Percentiles rank a stretch among this genome's conserved stretches.
phyloP scores from a whole-genome alignment of 2,888 invertebrate genomes.

The Rhyacophila evoluta region DNA sequence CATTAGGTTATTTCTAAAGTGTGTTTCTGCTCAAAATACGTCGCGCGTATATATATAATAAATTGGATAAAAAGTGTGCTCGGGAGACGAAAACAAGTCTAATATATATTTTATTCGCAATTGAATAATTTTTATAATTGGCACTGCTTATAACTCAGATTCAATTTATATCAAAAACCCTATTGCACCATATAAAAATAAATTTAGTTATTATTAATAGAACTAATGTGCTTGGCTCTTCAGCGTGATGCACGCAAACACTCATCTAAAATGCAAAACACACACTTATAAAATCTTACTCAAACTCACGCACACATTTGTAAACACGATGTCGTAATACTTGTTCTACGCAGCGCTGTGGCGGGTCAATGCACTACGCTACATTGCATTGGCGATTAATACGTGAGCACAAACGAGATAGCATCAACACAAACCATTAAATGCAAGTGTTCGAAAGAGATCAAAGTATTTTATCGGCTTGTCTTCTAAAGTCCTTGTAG shows the following conservation, averaged over 20 bases:
- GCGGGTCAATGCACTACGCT: conserved; percentile 45
- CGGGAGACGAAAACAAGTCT: too few relatives aligned
- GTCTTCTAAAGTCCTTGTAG: conserved; percentile 42
- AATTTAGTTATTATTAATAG: background rate
- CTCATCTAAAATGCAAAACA: conserved; percentile 17
- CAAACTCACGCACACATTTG: conserved; percentile 33
- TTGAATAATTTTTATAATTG: too few relatives aligned
- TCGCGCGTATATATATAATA: too few relatives aligned
- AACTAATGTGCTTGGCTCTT: background rate
- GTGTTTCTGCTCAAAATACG: too few relatives aligned
- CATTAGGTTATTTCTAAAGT: too few relatives aligned
- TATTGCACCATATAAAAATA: background rate
- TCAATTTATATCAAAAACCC: too few relatives aligned
- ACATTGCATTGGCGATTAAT: conserved; percentile 28
- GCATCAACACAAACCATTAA: conserved; percentile 20
- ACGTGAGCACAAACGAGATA: conserved; percentile 29
- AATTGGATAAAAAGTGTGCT: too few relatives aligned
- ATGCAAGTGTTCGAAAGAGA: background rate
- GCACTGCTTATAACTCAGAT: too few relatives aligned
- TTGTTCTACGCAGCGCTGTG: conserved; percentile 39
- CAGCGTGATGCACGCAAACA: conserved; percentile 33
- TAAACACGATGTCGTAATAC: conserved; percentile 44
- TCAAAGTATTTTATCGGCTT: background rate
- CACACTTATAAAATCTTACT: background rate
- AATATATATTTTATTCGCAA: too few relatives aligned